phyloP scores from a whole-genome alignment of 2,888 invertebrate genomes.

The Nephrocerus scutellatus region DNA sequence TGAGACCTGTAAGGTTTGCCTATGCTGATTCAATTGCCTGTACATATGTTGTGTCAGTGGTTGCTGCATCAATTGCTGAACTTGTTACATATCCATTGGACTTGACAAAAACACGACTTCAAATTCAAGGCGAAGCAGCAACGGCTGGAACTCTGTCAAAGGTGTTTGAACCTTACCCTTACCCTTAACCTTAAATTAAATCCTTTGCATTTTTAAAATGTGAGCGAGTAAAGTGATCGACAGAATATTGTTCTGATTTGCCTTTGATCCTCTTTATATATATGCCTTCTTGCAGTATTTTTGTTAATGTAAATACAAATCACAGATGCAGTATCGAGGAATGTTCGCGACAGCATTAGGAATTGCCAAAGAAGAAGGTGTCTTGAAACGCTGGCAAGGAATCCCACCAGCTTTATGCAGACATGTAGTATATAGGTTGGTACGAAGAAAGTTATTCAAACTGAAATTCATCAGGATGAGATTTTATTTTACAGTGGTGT shows the following conservation, averaged over 20 bases:
- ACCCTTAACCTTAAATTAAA: too few relatives aligned
- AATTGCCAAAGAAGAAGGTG: slow-evolving; percentile 78
- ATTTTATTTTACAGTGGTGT: slow-evolving; percentile 54
- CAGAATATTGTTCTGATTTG: too few relatives aligned
- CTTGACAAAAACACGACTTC: slow-evolving; percentile 85
- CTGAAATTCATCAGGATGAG: too few relatives aligned
- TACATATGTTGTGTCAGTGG: slow-evolving; percentile 63
- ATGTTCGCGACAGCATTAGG: slow-evolving; percentile 75
- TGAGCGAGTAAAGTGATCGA: too few relatives aligned
- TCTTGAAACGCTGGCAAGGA: slow-evolving; percentile 78
- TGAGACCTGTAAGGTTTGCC: slow-evolving; percentile 42
- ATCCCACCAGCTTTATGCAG: slow-evolving; percentile 81
- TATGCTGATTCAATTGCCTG: slow-evolving; percentile 47
- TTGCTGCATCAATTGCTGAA: slow-evolving; percentile 65
- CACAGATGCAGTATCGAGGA: slow-evolving; percentile 62
- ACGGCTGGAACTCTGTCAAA: too few relatives aligned
- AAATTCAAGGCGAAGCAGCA: slow-evolving; percentile 80
- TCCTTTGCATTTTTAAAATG: too few relatives aligned
- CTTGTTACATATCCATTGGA: slow-evolving; percentile 87
- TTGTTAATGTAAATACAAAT: too few relatives aligned
- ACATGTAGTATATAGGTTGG: slow-evolving; percentile 65
- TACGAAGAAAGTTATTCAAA: too few relatives aligned
- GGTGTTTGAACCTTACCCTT: too few relatives aligned
- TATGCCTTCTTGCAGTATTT: too few relatives aligned
- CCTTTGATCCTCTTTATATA: too few relatives aligned